phyloP scores from a whole-genome alignment of 1,140 invertebrate species.

The Dendroctonus valens region DNA sequence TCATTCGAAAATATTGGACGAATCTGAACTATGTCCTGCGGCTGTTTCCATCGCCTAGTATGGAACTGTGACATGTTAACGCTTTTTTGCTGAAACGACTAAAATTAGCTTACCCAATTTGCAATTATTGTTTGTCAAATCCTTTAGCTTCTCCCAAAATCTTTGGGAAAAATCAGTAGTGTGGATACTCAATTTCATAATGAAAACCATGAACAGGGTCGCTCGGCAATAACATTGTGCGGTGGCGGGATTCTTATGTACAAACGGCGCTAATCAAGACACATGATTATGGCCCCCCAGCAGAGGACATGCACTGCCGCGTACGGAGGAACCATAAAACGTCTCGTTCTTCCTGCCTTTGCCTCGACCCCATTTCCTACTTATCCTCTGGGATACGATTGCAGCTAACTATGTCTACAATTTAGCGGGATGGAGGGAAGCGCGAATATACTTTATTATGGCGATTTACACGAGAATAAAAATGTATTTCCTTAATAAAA shows the following conservation, averaged over 20 bases:
- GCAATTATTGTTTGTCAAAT: too few relatives aligned
- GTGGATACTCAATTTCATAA: too few relatives aligned
- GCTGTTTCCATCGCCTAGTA: too few relatives aligned
- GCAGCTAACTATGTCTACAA: conserved; percentile 35
- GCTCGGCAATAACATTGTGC: conserved; percentile 37
- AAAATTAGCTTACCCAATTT: too few relatives aligned
- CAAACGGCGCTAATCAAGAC: conserved; percentile 53
- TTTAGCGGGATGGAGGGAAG: conserved; percentile 26
- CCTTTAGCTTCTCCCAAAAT: too few relatives aligned
- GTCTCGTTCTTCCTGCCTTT: conserved; percentile 36
- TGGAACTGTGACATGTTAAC: too few relatives aligned
- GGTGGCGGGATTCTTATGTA: conserved; percentile 48
- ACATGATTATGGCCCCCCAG: conserved; percentile 49
- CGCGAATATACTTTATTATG: conserved; percentile 25
- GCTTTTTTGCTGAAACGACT: too few relatives aligned
- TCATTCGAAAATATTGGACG: too few relatives aligned
- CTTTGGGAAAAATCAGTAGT: too few relatives aligned
- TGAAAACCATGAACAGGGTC: too few relatives aligned
- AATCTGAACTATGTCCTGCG: too few relatives aligned
- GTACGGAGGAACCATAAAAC: conserved; percentile 43
- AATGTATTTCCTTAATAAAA: conserved; percentile 32
- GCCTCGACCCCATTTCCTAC: conserved; percentile 33
- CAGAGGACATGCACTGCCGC: conserved; percentile 44
- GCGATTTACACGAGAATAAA: conserved; percentile 30
- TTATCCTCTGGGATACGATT: conserved; percentile 34